Base-by-base conservation (phyloP, 2,797 vertebrate genomes). In the Enoplosus armatus region DNA sequence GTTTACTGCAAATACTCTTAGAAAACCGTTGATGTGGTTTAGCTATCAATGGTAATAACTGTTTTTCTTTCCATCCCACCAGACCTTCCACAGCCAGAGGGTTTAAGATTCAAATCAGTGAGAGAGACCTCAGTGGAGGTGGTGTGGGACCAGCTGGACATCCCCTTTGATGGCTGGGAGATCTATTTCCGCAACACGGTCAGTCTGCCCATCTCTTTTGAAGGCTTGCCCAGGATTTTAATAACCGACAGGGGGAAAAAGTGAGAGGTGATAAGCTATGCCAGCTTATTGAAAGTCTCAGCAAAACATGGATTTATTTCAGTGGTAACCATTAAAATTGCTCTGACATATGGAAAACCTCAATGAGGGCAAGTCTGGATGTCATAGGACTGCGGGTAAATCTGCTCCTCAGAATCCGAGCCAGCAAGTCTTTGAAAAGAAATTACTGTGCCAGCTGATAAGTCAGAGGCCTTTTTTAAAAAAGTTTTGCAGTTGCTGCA, bases 21-120 rank as follows among this genome's bases (percentile, higher is more conserved):
- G 1, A 16, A 20, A 51, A 50, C 59, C 2, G 16, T 41, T 22
- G 4, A 14, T 33, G 22, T 43, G 15, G 5, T 18, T 24, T 6
- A 7, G 39, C 41, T 31, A 6, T 62, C 5, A 18, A 2, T 14
- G 10, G 6, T 24, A 9, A 37, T 24, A 55, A n/a, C 8, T 22
- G 1, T 37, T 15, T 31, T 51, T 72, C 18, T 77, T 62, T 63
- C 74, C 61, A 9, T 72, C 68, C 0, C 69, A 72, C 5, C 88
- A 99, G 98, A 96, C 83, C 91, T 99, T 22, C 98, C 98, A 3
- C 94, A 96, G 67, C 97, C 98, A 14, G 95, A 97, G 83, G 98
- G 98, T 54, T 86, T 99, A 72, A 97, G 78, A 79, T 99, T 99
- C 94, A 98, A 97, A 87, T 97, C 97, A 0, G 93, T 99, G 63